Conservation (phyloP, 92 coral and sea anemone genomes). For the Palythoa heliodiscus region DNA sequence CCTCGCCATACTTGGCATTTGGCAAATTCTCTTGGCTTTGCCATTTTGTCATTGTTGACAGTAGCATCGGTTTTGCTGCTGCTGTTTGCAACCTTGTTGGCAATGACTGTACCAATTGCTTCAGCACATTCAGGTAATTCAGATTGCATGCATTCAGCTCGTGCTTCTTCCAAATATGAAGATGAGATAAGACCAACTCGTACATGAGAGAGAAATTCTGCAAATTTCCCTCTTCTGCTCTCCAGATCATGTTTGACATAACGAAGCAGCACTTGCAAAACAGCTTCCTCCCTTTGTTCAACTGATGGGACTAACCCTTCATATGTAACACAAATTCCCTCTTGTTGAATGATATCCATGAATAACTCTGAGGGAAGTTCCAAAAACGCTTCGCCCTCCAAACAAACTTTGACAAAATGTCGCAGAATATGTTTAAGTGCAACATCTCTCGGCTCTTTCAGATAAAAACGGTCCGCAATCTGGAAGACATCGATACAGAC, state of each 20-base stretch:
- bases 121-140: constrained; percentile 34
- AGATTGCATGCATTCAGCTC: constrained; percentile 14
- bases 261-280: constrained; percentile 64
- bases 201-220: constrained; percentile 61
- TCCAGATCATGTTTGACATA: constrained; percentile 65
- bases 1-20: constrained; percentile 52
- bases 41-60: constrained; percentile 43
- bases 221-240: constrained; percentile 47
- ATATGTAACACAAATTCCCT: constrained; percentile 61
- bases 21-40: constrained; percentile 70
- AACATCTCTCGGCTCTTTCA: constrained; percentile 47
- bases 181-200: constrained; percentile 65
- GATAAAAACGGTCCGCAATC: constrained; percentile 66
- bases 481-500: constrained; percentile 63
- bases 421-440: constrained; percentile 52
- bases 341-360: constrained; percentile 58
- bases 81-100: constrained; percentile 24
- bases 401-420: constrained; percentile 59
- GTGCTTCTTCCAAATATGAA: constrained; percentile 52
- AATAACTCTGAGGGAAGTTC: constrained; percentile 52
- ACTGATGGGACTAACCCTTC: constrained; percentile 65
- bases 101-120: constrained; percentile 56
- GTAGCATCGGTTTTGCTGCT: constrained; percentile 21
- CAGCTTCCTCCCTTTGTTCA: constrained; percentile 67
- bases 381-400: constrained; percentile 62